phyloP scores from a whole-genome alignment of 2,888 invertebrate species.

The Andrena bucephala region DNA sequence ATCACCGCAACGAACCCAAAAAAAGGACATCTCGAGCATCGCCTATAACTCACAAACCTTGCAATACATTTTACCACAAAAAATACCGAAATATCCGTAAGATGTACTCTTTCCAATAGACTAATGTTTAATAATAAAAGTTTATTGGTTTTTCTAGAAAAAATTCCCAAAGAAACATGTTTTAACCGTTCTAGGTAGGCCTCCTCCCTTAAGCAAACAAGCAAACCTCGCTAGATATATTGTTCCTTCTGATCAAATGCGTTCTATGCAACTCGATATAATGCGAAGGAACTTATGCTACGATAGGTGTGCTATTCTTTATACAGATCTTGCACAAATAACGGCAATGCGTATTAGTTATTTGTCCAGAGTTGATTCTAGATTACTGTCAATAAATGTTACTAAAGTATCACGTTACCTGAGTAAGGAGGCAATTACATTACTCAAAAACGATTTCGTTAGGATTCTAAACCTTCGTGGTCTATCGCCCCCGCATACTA shows the following conservation, averaged over 20 bases:
- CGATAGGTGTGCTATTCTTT: slow-evolving; percentile 4
- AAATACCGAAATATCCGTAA: no score
- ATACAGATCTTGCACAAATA: slow-evolving; percentile 51
- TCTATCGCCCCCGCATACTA: slow-evolving; percentile 13
- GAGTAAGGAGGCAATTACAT: slow-evolving; percentile 32
- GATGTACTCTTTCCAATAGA: no score
- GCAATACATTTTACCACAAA: no score
- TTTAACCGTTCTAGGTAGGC: neutral
- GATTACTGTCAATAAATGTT: neutral
- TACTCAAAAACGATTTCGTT: neutral
- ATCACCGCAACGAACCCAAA: no score
- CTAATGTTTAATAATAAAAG: no score
- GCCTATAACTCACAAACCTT: no score
- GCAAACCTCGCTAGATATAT: slow-evolving; percentile 40
- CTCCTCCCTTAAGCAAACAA: slow-evolving; percentile 54
- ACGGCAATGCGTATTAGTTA: neutral
- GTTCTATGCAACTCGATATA: slow-evolving; percentile 4
- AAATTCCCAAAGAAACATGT: neutral
- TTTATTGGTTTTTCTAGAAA: no score
- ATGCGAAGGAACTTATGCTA: slow-evolving; percentile 21
- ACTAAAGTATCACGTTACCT: slow-evolving; percentile 31
- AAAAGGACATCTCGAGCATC: no score
- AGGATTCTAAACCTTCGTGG: slow-evolving; percentile 2
- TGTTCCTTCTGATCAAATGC: slow-evolving; percentile 2
- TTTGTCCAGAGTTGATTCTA: slow-evolving; percentile 6